Base-by-base conservation (phyloP, 2,113 vertebrate species). In the Silurus glanis region DNA sequence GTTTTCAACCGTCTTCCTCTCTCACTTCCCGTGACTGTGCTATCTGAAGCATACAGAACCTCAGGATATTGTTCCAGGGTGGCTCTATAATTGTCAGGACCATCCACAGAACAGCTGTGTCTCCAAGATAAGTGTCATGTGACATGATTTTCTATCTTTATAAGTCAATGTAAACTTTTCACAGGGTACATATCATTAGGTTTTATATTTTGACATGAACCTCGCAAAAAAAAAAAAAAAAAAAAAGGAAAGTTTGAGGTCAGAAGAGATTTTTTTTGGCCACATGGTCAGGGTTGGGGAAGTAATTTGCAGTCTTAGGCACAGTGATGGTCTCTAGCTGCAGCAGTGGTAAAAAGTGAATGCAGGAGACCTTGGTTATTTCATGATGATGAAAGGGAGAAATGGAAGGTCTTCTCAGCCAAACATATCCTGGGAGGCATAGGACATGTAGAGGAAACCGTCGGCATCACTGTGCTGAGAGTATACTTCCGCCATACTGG, bases 381-480 rank as follows among this genome's bases (percentile, higher is more conserved):
- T 47, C n/a, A 25, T 89, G 21, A 37, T 67, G 37, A 45, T 61
- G 28, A 53, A 47, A 58, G 23, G 87, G 88, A 9, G 23, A 45
- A 14, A 69, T 28, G 64, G 23, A 84, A 58, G 0, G 71, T 61
- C 21, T 59, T 85, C 0, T 93, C 93, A 90, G 55, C 95, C 96
- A 3, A 96, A 97, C 92, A 95, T 94, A 75, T 96, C 96, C 90
- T 96, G 96, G 0, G 96, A 96, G 86, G 95, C 94, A 13, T 96
- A 96, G 12, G 95, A 95, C 92, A 96, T 92, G 91, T 96, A 96
- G 37, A 97, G 94, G 91, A 96, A 97, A 66, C 96, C 96, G 5
- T 96, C 96, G 0, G 91, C 47, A 25, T 96, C 96, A 0, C 93
- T 92, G 92, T 94, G 85, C n/a, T 76, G 92, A 0, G 94, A 87